phyloP scores from a whole-genome alignment of 1,140 invertebrate genomes.

The Battus philenor region DNA sequence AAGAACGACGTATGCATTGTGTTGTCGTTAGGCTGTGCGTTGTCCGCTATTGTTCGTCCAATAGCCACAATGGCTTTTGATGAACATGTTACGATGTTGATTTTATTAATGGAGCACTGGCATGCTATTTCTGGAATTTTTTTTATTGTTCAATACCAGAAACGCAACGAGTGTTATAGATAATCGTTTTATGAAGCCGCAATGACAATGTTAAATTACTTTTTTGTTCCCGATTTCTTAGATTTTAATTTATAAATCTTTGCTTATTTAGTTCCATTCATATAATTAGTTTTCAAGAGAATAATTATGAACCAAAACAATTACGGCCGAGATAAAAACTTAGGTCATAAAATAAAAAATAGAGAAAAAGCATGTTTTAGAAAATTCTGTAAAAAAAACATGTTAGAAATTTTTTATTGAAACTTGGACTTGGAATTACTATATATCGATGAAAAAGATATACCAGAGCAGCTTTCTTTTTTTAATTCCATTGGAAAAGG shows the following conservation, averaged over 20 bases:
- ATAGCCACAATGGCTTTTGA: slow-evolving; percentile 50
- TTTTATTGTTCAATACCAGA: slow-evolving; percentile 1
- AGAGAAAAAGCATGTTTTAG: too few relatives aligned
- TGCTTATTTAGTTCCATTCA: too few relatives aligned
- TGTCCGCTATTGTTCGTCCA: slow-evolving; percentile 41
- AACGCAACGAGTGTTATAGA: background rate
- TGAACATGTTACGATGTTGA: slow-evolving; percentile 43
- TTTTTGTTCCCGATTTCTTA: background rate
- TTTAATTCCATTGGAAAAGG: too few relatives aligned
- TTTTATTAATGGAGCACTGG: slow-evolving; percentile 37
- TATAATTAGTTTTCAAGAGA: too few relatives aligned
- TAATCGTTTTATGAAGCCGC: background rate
- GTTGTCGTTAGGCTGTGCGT: slow-evolving; percentile 23
- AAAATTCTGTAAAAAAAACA: too few relatives aligned
- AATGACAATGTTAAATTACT: background rate
- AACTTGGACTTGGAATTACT: too few relatives aligned
- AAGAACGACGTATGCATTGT: slow-evolving; percentile 22
- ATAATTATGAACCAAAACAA: too few relatives aligned
- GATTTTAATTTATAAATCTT: too few relatives aligned
- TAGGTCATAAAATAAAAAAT: too few relatives aligned
- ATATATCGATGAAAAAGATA: too few relatives aligned
- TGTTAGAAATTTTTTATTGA: too few relatives aligned
- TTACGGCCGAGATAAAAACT: background rate
- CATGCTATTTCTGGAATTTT: slow-evolving; percentile 13
- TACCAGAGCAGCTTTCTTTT: too few relatives aligned